These are phyloP conservation scores for Drosophila subpulchrella DNA, from an alignment of 1,140 invertebrate species.

Conservation along the genomic window DNA sequence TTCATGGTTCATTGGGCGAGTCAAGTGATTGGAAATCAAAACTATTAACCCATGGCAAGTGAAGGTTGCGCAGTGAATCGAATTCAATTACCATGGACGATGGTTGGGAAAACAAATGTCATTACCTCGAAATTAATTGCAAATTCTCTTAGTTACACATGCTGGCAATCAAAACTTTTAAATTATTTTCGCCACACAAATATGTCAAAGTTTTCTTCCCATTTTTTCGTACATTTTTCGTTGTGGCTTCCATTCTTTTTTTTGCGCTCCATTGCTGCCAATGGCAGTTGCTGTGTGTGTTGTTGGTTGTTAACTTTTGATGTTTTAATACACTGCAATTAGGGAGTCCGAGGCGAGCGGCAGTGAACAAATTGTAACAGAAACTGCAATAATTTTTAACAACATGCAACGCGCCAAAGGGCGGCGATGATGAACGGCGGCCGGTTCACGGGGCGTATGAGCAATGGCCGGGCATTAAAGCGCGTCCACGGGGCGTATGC, in stretches of 20 bases:
- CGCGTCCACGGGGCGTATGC: slow-evolving; percentile 59
- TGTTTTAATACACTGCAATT: slow-evolving; percentile 77
- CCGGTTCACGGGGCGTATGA: slow-evolving; percentile 66
- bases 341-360: slow-evolving; percentile 34
- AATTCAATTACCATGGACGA: slow-evolving; percentile 36
- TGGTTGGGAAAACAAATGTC: slow-evolving; percentile 21
- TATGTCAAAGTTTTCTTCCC: slow-evolving; percentile 21
- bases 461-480: slow-evolving; percentile 63
- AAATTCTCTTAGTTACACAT: slow-evolving; percentile 43
- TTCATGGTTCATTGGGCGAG: slow-evolving; percentile 52
- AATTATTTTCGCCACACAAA: slow-evolving; percentile 61
- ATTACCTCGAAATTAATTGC: slow-evolving; percentile 58
- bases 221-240: background rate
- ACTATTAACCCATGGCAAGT: slow-evolving; percentile 32
- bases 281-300: slow-evolving; percentile 17
- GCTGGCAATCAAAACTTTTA: slow-evolving; percentile 66
- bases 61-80: slow-evolving; percentile 15
- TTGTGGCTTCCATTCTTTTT: background rate
- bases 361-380: slow-evolving; percentile 51
- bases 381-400: slow-evolving; percentile 59
- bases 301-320: slow-evolving; percentile 63
- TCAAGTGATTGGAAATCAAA: slow-evolving; percentile 45
- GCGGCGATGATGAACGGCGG: slow-evolving; percentile 60
- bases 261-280: slow-evolving; percentile 14
- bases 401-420: slow-evolving; percentile 39